Evolutionary conservation across 2,797 vertebrate species (phyloP), one percentile per base, ranked within the genome.

Genomic region (Siniperca scherzeri): DNA sequence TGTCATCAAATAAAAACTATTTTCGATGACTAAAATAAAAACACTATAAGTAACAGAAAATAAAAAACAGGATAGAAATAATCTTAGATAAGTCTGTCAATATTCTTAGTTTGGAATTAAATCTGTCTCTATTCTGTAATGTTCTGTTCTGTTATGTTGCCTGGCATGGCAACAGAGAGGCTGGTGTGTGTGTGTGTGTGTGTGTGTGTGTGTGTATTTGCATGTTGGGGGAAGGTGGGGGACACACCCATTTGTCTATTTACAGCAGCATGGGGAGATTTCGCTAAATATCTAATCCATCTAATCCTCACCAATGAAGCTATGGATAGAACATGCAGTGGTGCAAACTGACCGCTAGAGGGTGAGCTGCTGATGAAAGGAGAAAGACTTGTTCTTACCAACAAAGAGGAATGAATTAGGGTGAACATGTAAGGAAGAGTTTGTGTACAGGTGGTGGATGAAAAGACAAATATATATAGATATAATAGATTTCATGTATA

Each of bases 221-320:
- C 1, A 7, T 57, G 55, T 60, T 52, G 77, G 78, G 61, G 76
- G 85, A 44, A 74, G 72, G 60, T 36, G 71, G n/a, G 79, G 80
- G 30, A 81, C 70, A 84, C 77, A 81, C 78, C 93, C 91, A 92
- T 94, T 89, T 94, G 93, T 94, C 90, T 90, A 87, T 92, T 92
- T 94, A 88, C 89, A 87, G 78, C 77, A 78, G 87, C 88, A 74
- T 73, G 50, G 80, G 73, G 84, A 90, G 91, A 94, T 94, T 93
- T 92, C 13, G 42, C 83, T 91, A 85, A 92, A 94, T 85, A 90
- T 91, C 87, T 93, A 93, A 94, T 94, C 93, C 87, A 86, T 90
- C 48, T 94, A 94, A 94, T 95, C 92, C 90, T 81, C 78, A 50
- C 19, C 46, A 55, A 68, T 38, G 65, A 73, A 56, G 78, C 79